phyloP scores from a whole-genome alignment of 2,888 invertebrate genomes.

The Aphelenchoides bicaudatus region DNA sequence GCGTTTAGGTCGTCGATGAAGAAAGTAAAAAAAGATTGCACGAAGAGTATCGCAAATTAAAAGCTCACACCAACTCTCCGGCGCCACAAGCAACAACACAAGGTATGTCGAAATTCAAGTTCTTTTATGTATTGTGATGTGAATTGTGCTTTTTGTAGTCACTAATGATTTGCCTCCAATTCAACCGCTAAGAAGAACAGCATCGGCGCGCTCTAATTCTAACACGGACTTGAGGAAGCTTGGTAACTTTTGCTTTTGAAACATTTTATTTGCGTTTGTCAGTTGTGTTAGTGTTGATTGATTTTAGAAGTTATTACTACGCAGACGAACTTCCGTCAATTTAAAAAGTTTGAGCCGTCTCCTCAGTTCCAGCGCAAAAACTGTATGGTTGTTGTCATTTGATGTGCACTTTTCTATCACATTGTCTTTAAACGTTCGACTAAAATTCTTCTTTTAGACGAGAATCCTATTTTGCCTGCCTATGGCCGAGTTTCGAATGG shows the following conservation, averaged over 20 bases:
- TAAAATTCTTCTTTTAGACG: slow-evolving; percentile 20
- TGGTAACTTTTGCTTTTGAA: slow-evolving; percentile 27
- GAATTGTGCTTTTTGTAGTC: background rate
- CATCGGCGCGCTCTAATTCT: slow-evolving; percentile 24
- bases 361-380: slow-evolving; percentile 48
- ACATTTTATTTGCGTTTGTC: slow-evolving; percentile 17
- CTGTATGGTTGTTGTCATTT: slow-evolving; percentile 39
- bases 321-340: slow-evolving; percentile 39
- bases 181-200: slow-evolving; percentile 13
- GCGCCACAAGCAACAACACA: too few species aligned
- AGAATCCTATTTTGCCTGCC: slow-evolving; percentile 22
- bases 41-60: slow-evolving; percentile 38
- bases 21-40: slow-evolving; percentile 27
- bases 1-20: slow-evolving; percentile 25
- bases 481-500: slow-evolving; percentile 14
- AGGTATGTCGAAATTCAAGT: too few species aligned
- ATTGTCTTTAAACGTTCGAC: background rate
- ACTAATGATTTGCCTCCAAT: slow-evolving; percentile 13
- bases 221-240: slow-evolving; percentile 30
- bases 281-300: slow-evolving; percentile 16
- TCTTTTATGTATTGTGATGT: background rate
- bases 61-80: too few species aligned
- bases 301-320: slow-evolving; percentile 43
- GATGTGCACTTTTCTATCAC: background rate
- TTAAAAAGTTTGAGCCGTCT: slow-evolving; percentile 48